A percentile compares a stretch with the other conserved stretches of the same genome.
These are phyloP conservation scores for Neogale vison DNA, from an alignment of 2,113 vertebrate genomes.

Conservation along the genomic window DNA sequence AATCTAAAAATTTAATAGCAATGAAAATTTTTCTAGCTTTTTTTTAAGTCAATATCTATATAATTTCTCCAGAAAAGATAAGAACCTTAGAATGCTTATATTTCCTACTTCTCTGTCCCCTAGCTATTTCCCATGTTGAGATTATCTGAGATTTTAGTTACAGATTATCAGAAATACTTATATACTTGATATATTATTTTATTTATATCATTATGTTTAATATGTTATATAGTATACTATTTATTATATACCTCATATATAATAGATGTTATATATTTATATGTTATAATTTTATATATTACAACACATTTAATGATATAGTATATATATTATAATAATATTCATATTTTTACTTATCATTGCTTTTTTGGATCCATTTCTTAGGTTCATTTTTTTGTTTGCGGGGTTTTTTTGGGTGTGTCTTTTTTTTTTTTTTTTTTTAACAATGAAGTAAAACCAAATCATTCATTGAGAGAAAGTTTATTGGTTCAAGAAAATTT, in stretches of 20 bases:
- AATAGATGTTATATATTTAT: neutral
- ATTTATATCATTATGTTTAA: neutral
- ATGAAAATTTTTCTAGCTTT: neutral
- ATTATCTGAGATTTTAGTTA: slow-evolving; percentile 14
- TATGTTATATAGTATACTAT: neutral
- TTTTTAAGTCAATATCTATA: neutral
- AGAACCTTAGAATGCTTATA: neutral
- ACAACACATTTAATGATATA: neutral
- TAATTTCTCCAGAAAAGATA: neutral
- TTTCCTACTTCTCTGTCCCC: neutral
- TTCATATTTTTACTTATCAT: neutral
- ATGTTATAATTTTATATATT: neutral
- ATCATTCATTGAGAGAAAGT: neutral
- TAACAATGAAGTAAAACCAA: neutral
- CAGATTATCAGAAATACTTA: neutral
- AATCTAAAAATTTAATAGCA: neutral
- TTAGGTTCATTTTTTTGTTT: neutral
- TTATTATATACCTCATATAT: neutral
- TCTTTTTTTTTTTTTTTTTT: neutral
- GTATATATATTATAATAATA: neutral
- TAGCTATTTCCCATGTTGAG: neutral
- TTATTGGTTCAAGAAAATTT: neutral
- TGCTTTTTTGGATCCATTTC: neutral
- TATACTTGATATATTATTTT: neutral
- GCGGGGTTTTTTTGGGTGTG: neutral